Evolutionary conservation across 2,797 vertebrate species (phyloP).

Genomic region (Pantherophis alleghaniensis): DNA sequence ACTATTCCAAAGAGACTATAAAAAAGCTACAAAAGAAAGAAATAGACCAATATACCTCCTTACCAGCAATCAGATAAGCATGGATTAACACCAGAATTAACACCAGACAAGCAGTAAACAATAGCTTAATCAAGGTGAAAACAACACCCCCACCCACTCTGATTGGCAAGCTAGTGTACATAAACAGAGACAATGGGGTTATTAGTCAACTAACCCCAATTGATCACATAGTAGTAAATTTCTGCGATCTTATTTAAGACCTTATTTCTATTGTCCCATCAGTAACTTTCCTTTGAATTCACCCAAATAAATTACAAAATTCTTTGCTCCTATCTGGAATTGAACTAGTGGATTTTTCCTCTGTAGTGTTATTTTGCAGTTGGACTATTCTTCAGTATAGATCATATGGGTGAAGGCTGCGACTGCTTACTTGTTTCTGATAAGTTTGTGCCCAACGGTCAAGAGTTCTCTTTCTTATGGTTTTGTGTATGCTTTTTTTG

Average conservation of each 20-base stretch:
- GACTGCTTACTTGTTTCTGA: neutral
- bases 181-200: neutral
- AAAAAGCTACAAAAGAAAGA: neutral
- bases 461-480: neutral
- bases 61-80: neutral
- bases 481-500: neutral
- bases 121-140: neutral
- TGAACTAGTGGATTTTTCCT: neutral
- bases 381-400: neutral
- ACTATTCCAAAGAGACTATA: neutral
- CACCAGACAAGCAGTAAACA: neutral
- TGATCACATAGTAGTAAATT: neutral
- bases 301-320: neutral
- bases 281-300: neutral
- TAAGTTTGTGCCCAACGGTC: neutral
- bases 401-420: neutral
- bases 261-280: neutral
- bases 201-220: neutral
- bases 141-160: neutral
- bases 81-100: neutral
- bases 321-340: neutral
- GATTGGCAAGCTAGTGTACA: neutral
- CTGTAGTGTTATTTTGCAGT: neutral
- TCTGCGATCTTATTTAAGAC: neutral
- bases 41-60: neutral